These are phyloP conservation scores for Melanogrammus aeglefinus DNA, from an alignment of 2,797 vertebrate species.

Conservation along the genomic window DNA sequence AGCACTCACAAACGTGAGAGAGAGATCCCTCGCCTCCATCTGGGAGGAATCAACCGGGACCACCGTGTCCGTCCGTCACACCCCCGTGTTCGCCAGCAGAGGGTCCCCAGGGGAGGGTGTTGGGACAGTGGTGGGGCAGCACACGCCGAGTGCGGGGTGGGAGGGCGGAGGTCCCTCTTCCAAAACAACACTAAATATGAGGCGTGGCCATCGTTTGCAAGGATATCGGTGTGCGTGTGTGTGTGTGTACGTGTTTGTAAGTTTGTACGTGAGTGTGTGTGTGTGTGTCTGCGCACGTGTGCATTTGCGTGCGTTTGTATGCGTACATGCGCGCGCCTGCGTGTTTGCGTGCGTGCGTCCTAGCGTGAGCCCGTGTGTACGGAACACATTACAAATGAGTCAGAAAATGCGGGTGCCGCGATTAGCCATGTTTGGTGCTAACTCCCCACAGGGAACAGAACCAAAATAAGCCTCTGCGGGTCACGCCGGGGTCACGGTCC, in stretches of 20 bases:
- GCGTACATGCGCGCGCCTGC: neutral
- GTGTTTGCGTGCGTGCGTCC: neutral
- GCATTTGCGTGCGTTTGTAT: neutral
- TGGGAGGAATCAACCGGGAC: constrained; percentile 9
- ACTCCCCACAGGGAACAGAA: neutral
- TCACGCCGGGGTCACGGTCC: neutral
- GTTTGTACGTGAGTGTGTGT: neutral
- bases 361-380: neutral
- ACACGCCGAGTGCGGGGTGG: neutral
- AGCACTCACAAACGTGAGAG: constrained; percentile 15
- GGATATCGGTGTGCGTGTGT: neutral
- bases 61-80: constrained; percentile 5
- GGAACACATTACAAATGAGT: neutral
- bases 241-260: neutral
- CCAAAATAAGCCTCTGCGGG: neutral
- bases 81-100: neutral
- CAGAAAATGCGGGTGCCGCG: neutral
- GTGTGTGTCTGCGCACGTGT: neutral
- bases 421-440: neutral
- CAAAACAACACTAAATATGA: neutral
- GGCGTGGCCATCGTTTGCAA: neutral
- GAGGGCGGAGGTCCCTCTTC: neutral
- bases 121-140: neutral
- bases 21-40: constrained; percentile 7
- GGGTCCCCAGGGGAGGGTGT: neutral